Conservation (phyloP, 2,888 invertebrate genomes). For the Stramonita haemastoma region DNA sequence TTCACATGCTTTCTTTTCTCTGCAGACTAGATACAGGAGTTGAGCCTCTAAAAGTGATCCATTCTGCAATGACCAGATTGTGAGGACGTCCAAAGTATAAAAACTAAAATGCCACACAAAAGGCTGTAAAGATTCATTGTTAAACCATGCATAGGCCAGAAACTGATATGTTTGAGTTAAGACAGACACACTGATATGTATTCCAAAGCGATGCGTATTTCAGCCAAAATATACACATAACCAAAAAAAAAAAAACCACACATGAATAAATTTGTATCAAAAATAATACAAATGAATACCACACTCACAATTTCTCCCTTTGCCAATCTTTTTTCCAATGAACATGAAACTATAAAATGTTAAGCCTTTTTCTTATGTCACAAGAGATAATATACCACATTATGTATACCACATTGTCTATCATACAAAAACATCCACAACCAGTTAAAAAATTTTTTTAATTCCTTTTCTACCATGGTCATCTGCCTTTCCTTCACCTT, state of each 20-base stretch:
- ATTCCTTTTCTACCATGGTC: neutral
- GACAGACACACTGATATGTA: neutral
- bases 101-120: neutral
- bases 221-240: neutral
- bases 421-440: neutral
- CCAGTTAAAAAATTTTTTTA: neutral
- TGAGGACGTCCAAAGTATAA: too few species aligned
- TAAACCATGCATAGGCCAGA: constrained; percentile 14
- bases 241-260: neutral
- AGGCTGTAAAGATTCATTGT: neutral
- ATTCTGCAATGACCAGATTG: too few species aligned
- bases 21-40: too few species aligned
- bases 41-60: too few species aligned
- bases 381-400: neutral
- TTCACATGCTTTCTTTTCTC: too few species aligned
- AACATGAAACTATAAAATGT: neutral
- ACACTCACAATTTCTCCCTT: neutral
- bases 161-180: neutral
- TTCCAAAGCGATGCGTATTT: neutral
- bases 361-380: neutral
- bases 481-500: constrained; percentile 10
- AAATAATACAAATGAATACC: neutral
- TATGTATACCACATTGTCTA: neutral
- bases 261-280: neutral
- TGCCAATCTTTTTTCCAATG: neutral